A percentile compares a stretch with the other conserved stretches of the same genome.
Evolutionary conservation across 2,113 vertebrate species (phyloP).

Genomic region (Daubentonia madagascariensis): DNA sequence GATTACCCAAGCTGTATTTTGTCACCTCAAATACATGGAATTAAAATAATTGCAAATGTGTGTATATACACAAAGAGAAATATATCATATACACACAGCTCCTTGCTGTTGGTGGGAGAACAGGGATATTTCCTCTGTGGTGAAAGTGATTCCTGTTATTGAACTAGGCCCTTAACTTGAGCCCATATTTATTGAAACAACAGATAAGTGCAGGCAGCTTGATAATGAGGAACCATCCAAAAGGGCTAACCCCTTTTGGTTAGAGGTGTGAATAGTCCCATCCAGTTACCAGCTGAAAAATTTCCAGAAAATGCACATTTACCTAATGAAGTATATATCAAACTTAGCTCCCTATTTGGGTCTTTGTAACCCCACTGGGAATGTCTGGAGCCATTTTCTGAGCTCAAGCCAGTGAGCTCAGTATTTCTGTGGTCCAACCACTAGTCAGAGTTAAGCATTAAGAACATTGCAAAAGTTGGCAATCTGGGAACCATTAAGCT

Average conservation of each 20-base stretch:
- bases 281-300: background rate
- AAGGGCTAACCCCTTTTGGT: background rate
- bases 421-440: background rate
- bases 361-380: background rate
- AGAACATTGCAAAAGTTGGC: background rate
- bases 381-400: background rate
- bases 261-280: background rate
- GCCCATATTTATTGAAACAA: background rate
- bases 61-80: background rate
- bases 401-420: background rate
- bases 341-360: background rate
- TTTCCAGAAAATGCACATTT: background rate
- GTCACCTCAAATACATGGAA: constrained; percentile 9
- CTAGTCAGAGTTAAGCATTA: background rate
- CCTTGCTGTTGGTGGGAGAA: background rate
- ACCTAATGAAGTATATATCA: background rate
- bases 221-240: background rate
- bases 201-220: background rate
- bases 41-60: constrained; percentile 43
- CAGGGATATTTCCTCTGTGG: background rate
- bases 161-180: background rate
- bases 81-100: background rate
- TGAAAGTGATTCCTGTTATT: background rate
- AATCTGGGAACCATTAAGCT: background rate
- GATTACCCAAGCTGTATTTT: constrained; percentile 30